Conservation (phyloP, 2,888 invertebrate species). For the Dicyrtomina minuta region DNA sequence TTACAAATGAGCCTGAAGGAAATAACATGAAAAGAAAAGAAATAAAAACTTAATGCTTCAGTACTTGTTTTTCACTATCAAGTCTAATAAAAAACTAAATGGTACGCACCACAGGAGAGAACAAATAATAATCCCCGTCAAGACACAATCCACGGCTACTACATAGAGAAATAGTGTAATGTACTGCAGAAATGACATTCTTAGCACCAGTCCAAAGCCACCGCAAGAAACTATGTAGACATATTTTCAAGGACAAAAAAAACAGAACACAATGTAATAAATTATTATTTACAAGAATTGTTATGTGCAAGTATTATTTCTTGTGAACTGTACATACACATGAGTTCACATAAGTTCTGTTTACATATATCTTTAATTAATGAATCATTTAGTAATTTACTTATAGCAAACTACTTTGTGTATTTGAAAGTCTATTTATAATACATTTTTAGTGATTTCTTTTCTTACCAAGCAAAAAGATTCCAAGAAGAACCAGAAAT, state of each 20-base stretch:
- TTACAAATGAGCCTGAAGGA: slow-evolving; percentile 78
- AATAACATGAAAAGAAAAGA: not conserved
- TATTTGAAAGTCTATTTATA: too few species aligned
- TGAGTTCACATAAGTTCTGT: too few species aligned
- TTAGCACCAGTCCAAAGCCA: slow-evolving; percentile 78
- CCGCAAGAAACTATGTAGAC: slow-evolving; percentile 78
- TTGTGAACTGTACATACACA: not conserved
- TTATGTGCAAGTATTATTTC: not conserved
- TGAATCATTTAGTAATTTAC: too few species aligned
- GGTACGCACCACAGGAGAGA: slow-evolving; percentile 76
- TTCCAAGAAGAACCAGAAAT: slow-evolving; percentile 85
- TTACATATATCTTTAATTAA: too few species aligned
- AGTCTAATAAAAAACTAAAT: too few species aligned
- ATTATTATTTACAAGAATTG: too few species aligned
- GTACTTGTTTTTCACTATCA: too few species aligned
- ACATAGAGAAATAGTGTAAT: slow-evolving; percentile 85
- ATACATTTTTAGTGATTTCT: too few species aligned
- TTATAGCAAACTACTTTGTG: too few species aligned
- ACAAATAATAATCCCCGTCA: slow-evolving; percentile 80
- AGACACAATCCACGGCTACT: slow-evolving; percentile 91
- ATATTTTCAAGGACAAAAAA: too few species aligned
- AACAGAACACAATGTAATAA: too few species aligned
- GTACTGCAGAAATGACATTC: slow-evolving; percentile 69
- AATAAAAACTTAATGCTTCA: too few species aligned
- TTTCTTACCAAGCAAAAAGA: slow-evolving; percentile 78